A percentile compares a stretch with the other conserved stretches of the same genome.
These are phyloP conservation scores for Eupelmus urozonus DNA, from an alignment of 2,888 invertebrate genomes.

Conservation along the genomic window DNA sequence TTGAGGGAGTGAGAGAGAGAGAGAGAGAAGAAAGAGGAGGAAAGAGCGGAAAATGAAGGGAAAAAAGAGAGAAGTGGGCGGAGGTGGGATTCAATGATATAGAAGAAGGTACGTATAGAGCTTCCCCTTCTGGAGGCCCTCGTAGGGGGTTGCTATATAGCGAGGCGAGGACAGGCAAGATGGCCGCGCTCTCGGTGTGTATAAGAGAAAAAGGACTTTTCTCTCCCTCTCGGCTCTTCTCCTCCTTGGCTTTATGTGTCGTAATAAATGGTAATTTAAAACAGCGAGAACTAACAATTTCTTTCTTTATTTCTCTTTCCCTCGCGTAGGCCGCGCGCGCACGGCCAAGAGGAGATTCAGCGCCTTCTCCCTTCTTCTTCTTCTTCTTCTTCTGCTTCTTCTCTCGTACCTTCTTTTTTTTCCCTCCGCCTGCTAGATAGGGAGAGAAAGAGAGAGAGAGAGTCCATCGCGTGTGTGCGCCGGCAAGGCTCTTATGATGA, in stretches of 20 bases:
- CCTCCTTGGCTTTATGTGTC: slow-evolving; percentile 73
- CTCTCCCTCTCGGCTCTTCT: slow-evolving; percentile 57
- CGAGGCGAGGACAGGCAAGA: slow-evolving; percentile 70
- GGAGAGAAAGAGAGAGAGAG: slow-evolving; percentile 1
- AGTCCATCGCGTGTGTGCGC: slow-evolving; percentile 59
- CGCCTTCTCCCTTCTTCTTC: not conserved
- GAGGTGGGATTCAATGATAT: slow-evolving; percentile 56
- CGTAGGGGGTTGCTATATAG: slow-evolving; percentile 59
- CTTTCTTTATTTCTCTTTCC: slow-evolving; percentile 74
- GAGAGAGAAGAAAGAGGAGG: slow-evolving; percentile 46
- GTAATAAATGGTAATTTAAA: slow-evolving; percentile 78
- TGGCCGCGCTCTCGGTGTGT: slow-evolving; percentile 72
- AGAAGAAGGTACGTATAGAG: slow-evolving; percentile 48
- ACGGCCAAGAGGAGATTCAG: slow-evolving; percentile 28
- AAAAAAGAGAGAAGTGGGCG: slow-evolving; percentile 53
- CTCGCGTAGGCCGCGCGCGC: slow-evolving; percentile 56
- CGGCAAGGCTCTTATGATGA: slow-evolving; percentile 52
- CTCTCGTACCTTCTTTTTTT: slow-evolving; percentile 32
- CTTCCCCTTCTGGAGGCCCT: slow-evolving; percentile 57
- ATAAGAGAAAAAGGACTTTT: slow-evolving; percentile 41
- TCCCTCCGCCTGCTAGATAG: not conserved
- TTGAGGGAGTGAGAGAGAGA: too few species aligned
- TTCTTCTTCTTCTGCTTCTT: slow-evolving; percentile 48
- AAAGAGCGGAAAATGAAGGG: slow-evolving; percentile 54
- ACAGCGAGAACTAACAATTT: slow-evolving; percentile 78